Conservation (phyloP, 2,888 invertebrate genomes). For the Phyto melanocephala region DNA sequence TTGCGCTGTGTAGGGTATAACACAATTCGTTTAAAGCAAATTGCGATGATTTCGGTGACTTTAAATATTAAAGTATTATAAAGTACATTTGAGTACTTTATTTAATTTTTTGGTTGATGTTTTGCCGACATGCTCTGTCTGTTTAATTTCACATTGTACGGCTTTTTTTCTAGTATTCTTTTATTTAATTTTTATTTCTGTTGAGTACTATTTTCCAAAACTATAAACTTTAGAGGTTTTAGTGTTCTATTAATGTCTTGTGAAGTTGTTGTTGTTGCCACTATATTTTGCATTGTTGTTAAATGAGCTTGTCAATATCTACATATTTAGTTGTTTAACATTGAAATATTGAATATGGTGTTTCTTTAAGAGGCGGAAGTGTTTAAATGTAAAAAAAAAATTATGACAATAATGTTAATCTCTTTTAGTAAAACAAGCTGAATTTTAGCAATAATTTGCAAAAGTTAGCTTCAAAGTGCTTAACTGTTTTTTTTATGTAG, state of each 20-base stretch:
- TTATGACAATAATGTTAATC: too few relatives aligned
- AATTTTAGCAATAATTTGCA: too few relatives aligned
- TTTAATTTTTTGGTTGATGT: conserved; percentile 74
- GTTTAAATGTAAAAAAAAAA: too few relatives aligned
- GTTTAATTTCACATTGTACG: conserved; percentile 44
- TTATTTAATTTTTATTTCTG: conserved; percentile 1
- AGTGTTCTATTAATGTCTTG: background rate
- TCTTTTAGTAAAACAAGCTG: too few relatives aligned
- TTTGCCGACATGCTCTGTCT: conserved; percentile 70
- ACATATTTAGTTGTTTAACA: conserved; percentile 51
- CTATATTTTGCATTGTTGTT: conserved; percentile 68
- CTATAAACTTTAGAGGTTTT: conserved; percentile 9
- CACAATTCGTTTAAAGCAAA: background rate
- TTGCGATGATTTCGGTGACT: conserved; percentile 47
- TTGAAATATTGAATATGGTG: conserved; percentile 41
- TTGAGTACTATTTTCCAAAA: conserved; percentile 4
- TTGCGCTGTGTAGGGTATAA: background rate
- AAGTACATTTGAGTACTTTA: conserved; percentile 73
- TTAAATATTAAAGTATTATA: conserved; percentile 68
- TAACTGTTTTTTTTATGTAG: too few relatives aligned
- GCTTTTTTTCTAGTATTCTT: conserved; percentile 15
- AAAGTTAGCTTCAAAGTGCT: too few relatives aligned
- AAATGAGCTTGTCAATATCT: conserved; percentile 64
- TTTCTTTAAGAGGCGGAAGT: too few relatives aligned
- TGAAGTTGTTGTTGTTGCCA: conserved; percentile 68